Evolutionary conservation across 2,113 vertebrate species (phyloP), one percentile per base, ranked within the genome.

Genomic region (Thalassarche chlororhynchos): DNA sequence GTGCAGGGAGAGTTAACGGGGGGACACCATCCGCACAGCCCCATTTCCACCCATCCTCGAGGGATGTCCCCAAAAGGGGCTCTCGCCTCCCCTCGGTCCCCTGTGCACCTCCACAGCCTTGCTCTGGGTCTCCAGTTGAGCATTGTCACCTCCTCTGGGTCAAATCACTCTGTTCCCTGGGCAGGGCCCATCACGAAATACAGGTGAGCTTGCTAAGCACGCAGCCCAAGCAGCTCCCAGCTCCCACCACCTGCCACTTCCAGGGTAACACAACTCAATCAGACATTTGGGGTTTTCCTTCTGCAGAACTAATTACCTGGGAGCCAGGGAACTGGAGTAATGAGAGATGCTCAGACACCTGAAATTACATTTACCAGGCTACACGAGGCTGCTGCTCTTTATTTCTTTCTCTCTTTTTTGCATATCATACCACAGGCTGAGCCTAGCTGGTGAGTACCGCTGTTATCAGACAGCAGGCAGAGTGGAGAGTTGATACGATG

Each of bases 391-490:
- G 36, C 64, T 51, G 55, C 36, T 94, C 90, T 90, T 85, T 58
- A 26, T 76, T 92, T 72, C 34, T 74, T 77, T 44, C 36, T 16
- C 18, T 70, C 46, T 58, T 38, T 70, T 89, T 82, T 92, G 88
- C 88, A 84, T 89, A 78, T 60, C 13, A 5, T 12, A 76, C 31
- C 40, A 10, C 31, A 70, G 81, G 72, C 93, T 64, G 69, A 82
- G 72, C 77, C 64, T 74, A 44, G 86, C 94, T 72, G 0, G 4
- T 89, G 87, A 90, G 74, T 42, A 72, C 70, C 1, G 3, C 87
- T 34, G 34, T 91, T 96, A 95, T 96, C 93, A 93, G 89, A 34
- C 79, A 92, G 92, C 74, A 77, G 66, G 58, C 95, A 91, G 93
- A 84, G 75, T 5, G 20, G 51, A 79, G 93, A 72, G 34, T 2